Evolutionary conservation across 2,888 invertebrate species (phyloP), one percentile per base, ranked within the genome.

Genomic region (Timema cristinae): DNA sequence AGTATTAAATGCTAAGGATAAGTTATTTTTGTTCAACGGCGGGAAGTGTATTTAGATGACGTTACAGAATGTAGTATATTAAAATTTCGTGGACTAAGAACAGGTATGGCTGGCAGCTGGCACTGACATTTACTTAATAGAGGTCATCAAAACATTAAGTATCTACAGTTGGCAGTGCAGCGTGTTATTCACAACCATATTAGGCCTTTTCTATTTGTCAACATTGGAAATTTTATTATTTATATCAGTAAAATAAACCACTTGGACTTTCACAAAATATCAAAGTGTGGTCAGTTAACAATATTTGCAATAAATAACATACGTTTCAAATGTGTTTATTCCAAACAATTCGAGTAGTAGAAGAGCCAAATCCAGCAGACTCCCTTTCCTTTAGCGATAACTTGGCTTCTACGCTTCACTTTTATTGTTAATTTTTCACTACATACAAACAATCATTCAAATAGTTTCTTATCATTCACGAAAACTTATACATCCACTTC

Each of bases 241-340:
- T 50, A 63, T 32, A 16, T 66, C 66, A n/a, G 67, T n/a, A 49
- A 69, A 32, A 69, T 50, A 69, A 61, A 47, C 50, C 50, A 56
- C 15, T 8, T 61, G 4, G 32, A 32, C 59, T 49, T 59, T 10
- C 7, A 48, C 7, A 59, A 69, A 51, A 50, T 67, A 6, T 67
- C 8, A 50, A 66, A 7, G n/a, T 10, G 49, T 50, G 10, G 48
- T 16, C n/a, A 63, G 54, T 66, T 16, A 70, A 67, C 50, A 54
- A 16, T 50, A 70, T 68, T 68, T 63, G 61, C 63, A 68, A 66
- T 66, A 61, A 50, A 50, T 63, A 69, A 74, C 74, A 71, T 73
- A 74, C 73, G 67, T 73, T 73, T 72, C 69, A 56, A 63, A 72
- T 74, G 75, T 76, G 76, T 76, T 75, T 76, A 76, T 75, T 66